Percentiles rank a stretch among this genome's conserved stretches.
These are phyloP conservation scores for Hyaena hyaena DNA, from an alignment of 2,113 vertebrate genomes.

Conservation along the genomic window DNA sequence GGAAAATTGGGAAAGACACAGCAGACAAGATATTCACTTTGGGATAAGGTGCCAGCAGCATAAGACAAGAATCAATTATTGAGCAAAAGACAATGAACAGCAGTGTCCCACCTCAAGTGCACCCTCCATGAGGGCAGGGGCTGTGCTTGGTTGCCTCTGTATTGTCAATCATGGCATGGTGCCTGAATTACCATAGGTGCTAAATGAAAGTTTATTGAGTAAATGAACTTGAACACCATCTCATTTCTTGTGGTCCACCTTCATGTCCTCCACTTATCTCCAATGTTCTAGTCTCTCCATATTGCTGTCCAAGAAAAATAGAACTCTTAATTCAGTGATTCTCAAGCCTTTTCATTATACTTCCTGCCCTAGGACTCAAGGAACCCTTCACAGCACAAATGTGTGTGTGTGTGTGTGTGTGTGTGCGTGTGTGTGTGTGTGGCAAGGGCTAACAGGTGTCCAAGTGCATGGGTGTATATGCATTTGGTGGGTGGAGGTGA, in stretches of 20 bases:
- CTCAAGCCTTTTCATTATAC: not conserved
- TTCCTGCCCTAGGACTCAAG: not conserved
- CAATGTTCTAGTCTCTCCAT: not conserved
- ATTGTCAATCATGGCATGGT: not conserved
- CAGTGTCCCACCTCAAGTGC: not conserved
- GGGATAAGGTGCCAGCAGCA: not conserved
- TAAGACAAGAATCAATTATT: not conserved
- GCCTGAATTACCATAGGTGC: not conserved
- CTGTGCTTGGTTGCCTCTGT: not conserved
- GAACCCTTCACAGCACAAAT: fast-evolving
- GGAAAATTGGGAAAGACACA: not conserved
- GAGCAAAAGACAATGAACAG: not conserved
- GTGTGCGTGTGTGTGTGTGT: too few relatives aligned
- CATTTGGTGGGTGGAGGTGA: not conserved
- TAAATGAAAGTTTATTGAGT: not conserved
- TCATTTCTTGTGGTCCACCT: not conserved
- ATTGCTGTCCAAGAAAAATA: not conserved
- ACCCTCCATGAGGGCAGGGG: not conserved
- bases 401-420: not conserved
- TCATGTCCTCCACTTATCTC: not conserved
- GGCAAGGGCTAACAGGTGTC: fast-evolving
- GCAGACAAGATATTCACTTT: not conserved
- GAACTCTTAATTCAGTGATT: not conserved
- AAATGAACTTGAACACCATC: not conserved
- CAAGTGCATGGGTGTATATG: too few relatives aligned